These are phyloP conservation scores for Otocyon megalotis DNA, from an alignment of 2,113 vertebrate species.

Conservation along the genomic window DNA sequence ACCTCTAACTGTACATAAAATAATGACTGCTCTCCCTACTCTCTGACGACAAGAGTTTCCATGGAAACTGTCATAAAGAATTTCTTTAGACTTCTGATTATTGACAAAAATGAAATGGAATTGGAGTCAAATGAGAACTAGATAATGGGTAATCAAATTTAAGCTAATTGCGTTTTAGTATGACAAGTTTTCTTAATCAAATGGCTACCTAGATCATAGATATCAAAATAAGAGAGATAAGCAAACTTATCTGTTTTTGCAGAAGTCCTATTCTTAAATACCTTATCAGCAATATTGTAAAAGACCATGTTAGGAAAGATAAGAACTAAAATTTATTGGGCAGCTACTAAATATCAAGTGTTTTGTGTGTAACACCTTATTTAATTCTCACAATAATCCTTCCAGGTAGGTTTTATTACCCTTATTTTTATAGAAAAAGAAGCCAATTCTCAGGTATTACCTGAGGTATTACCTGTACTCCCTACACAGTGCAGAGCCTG, in stretches of 20 bases:
- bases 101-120: neutral
- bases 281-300: neutral
- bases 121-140: neutral
- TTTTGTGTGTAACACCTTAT: neutral
- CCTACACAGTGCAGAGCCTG: too few species aligned
- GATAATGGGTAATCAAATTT: neutral
- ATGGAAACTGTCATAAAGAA: constrained; percentile 33
- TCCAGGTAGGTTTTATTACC: neutral
- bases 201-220: neutral
- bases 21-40: neutral
- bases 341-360: neutral
- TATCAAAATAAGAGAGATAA: neutral
- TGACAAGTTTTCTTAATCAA: constrained; percentile 9
- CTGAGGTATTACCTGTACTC: too few species aligned
- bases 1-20: neutral
- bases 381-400: constrained; percentile 11
- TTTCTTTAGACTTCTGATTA: constrained; percentile 7
- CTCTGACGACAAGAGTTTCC: neutral
- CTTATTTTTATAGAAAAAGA: constrained; percentile 20
- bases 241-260: neutral
- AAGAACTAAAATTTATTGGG: neutral
- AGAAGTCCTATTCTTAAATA: neutral
- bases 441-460: neutral
- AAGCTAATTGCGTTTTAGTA: neutral
- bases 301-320: neutral